A percentile compares a stretch with the other conserved stretches of the same genome.
These are phyloP conservation scores for Phaethornis superciliosus DNA, from an alignment of 2,113 vertebrate species.

Conservation along the genomic window DNA sequence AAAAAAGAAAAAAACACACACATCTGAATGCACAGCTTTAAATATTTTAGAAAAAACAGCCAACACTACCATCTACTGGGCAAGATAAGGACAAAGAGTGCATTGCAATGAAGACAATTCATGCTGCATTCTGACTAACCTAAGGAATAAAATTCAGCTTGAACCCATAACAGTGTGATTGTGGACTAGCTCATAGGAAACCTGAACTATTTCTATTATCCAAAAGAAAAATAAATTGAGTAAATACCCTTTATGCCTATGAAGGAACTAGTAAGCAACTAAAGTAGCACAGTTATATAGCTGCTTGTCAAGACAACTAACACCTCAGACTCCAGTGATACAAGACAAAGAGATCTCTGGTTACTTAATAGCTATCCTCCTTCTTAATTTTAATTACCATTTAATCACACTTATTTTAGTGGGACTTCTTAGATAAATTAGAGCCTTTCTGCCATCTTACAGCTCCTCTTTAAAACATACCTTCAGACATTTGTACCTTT, in stretches of 20 bases:
- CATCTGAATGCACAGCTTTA: background rate
- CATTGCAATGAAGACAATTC: background rate
- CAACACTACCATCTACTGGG: conserved; percentile 83
- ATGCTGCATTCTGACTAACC: background rate
- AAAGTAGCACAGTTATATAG: background rate
- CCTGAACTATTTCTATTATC: background rate
- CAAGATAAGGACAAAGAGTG: conserved; percentile 66
- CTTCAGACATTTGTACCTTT: background rate
- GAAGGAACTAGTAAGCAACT: background rate
- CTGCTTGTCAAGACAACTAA: background rate
- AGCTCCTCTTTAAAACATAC: background rate
- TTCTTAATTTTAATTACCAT: background rate
- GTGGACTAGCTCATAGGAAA: background rate
- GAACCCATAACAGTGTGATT: background rate
- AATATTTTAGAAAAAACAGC: conserved; percentile 68
- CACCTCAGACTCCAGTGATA: background rate
- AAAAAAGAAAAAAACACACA: background rate
- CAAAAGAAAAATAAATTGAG: background rate
- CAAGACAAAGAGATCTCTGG: background rate
- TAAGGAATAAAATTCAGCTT: background rate
- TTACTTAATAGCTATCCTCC: background rate
- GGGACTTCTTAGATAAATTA: background rate
- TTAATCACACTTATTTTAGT: background rate
- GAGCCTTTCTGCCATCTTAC: background rate
- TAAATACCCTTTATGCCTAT: background rate